Evolutionary conservation across 2,113 vertebrate species (phyloP).

Genomic region (Microcebus tavaratra): DNA sequence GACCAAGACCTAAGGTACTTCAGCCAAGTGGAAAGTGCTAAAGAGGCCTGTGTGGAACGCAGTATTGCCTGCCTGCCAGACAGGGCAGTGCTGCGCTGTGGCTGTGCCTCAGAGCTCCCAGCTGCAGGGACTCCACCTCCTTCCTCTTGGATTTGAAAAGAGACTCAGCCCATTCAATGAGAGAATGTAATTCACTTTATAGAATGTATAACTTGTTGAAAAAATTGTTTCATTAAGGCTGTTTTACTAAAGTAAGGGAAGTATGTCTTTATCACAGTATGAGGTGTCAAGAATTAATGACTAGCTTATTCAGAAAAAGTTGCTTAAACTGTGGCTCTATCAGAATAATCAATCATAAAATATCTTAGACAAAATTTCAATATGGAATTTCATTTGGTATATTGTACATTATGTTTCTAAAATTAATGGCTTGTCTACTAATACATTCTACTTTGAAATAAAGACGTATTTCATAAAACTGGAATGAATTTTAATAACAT

Average conservation of each 20-base stretch:
- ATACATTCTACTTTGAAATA: constrained; percentile 45
- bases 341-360: not conserved
- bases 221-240: not conserved
- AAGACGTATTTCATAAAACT: constrained; percentile 48
- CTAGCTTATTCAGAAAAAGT: not conserved
- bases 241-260: not conserved
- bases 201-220: not conserved
- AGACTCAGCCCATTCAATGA: not conserved
- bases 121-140: not conserved
- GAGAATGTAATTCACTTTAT: not conserved
- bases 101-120: not conserved
- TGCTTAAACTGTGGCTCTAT: not conserved
- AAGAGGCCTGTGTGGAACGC: rapidly evolving
- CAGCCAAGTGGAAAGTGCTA: not conserved
- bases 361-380: not conserved
- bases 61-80: not conserved
- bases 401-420: constrained; percentile 30
- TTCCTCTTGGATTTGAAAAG: not conserved
- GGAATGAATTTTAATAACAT: not conserved
- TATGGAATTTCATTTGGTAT: not conserved
- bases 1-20: not conserved
- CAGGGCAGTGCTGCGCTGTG: rapidly evolving
- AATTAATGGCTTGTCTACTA: not conserved
- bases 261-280: not conserved
- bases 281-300: not conserved